Conservation (phyloP, 2,113 vertebrate species). For the pig (Sus scrofa) region T2T-Sscrofa CM000822.6:7248501-7249000, state of each 20-base stretch:
- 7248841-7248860: background rate
- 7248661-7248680: no score
- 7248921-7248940: background rate
- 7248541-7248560: no score
- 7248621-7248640: background rate
- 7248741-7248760: no score
- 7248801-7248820: background rate
- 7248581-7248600: no score
- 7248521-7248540: no score
- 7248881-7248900: background rate
- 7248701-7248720: no score
- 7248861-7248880: background rate
- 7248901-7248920: background rate
- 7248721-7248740: no score
- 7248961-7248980: background rate
- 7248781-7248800: background rate
- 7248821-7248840: background rate
- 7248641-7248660: background rate
- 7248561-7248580: no score
- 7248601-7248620: background rate
- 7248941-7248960: background rate
- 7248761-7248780: background rate
- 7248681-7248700: no score
- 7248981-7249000: background rate
- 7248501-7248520: no score